Evolutionary conservation across 2,797 vertebrate genomes (phyloP).

Genomic region (Mormyrops boulengeri): DNA sequence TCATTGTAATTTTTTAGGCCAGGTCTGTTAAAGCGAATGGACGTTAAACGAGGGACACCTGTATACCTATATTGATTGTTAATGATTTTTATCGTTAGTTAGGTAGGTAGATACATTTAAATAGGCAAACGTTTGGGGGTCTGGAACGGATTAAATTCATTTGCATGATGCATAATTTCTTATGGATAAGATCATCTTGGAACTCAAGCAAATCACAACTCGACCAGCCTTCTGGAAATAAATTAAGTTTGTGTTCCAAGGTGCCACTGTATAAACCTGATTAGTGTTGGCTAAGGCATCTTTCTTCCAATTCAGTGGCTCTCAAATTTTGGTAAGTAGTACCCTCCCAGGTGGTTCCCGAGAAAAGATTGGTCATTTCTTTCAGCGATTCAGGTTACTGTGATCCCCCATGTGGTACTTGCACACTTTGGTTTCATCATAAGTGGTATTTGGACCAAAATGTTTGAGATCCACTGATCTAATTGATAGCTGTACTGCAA

Average conservation of each 20-base stretch:
- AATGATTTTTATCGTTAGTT: not conserved
- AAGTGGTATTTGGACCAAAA: not conserved
- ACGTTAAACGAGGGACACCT: not conserved
- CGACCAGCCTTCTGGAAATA: not conserved
- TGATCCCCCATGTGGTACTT: not conserved
- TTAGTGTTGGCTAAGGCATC: not conserved
- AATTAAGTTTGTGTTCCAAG: not conserved
- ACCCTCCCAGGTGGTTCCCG: not conserved
- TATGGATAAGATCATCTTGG: not conserved
- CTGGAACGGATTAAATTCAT: not conserved
- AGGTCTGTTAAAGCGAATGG: not conserved
- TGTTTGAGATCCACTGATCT: not conserved
- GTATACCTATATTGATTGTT: not conserved
- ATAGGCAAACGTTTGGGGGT: not conserved
- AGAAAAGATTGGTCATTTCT: not conserved
- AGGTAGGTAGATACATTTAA: not conserved
- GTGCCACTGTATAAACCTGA: not conserved
- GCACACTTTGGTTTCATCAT: not conserved
- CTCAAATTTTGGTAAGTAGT: not conserved
- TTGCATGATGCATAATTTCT: not conserved
- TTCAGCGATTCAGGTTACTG: not conserved
- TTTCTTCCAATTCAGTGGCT: not conserved
- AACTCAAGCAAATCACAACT: not conserved
- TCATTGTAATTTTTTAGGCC: not conserved
- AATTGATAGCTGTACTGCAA: not conserved